phyloP scores from a whole-genome alignment of 2,888 invertebrate genomes.

The Balanococcus diminutus region DNA sequence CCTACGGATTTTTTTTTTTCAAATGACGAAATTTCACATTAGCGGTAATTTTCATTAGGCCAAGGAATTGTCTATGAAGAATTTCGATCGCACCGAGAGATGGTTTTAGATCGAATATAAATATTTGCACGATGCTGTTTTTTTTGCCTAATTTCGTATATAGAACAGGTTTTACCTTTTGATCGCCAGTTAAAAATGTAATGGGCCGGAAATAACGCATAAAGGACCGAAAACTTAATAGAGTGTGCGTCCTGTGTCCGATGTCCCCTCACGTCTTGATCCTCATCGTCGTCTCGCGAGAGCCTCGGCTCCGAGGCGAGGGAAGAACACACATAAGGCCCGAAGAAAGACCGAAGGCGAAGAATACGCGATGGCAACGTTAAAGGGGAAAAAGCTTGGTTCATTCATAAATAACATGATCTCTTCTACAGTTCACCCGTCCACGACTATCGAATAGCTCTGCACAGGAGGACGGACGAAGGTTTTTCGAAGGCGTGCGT shows the following conservation, averaged over 20 bases:
- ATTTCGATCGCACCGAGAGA: background rate
- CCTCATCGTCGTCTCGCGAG: background rate
- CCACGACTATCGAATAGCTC: constrained; percentile 13
- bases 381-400: constrained; percentile 35
- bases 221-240: constrained; percentile 54
- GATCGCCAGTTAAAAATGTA: constrained; percentile 32
- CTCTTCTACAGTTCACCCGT: background rate
- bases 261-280: constrained; percentile 3
- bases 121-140: background rate
- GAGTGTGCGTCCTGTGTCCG: constrained; percentile 53
- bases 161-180: constrained; percentile 28
- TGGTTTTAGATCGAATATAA: background rate
- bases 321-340: constrained; percentile 36
- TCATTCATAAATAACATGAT: constrained; percentile 48
- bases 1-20: background rate
- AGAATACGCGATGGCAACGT: background rate
- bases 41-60: background rate
- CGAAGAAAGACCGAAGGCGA: too few species aligned
- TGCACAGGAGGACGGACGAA: constrained; percentile 23
- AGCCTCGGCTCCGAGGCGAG: background rate
- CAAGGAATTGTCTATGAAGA: background rate
- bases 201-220: constrained; percentile 53
- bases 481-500: constrained; percentile 41
- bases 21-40: background rate
- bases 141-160: background rate